Conservation (phyloP, 2,113 vertebrate species). For the Sardina pilchardus region DNA sequence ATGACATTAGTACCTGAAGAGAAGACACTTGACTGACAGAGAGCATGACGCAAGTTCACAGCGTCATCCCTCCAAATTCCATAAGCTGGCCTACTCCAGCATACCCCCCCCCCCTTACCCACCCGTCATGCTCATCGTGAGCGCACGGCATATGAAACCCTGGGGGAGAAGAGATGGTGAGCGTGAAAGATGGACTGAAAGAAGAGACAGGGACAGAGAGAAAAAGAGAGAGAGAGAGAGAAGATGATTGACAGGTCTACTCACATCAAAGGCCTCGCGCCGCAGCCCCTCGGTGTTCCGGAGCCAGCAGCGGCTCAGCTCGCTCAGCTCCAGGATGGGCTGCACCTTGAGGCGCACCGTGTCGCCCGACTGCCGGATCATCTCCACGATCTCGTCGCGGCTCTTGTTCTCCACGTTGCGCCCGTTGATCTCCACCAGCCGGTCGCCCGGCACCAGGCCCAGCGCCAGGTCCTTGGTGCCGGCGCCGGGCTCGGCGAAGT, state of each 20-base stretch:
- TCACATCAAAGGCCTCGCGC: constrained; percentile 81
- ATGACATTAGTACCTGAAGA: background rate
- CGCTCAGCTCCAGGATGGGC: constrained; percentile 91
- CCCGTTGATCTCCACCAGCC: constrained; percentile 92
- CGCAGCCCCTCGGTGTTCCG: constrained; percentile 71
- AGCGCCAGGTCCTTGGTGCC: constrained; percentile 86
- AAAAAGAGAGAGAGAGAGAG: background rate
- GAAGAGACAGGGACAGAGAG: background rate
- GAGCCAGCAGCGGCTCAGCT: constrained; percentile 91
- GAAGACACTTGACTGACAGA: constrained; percentile 26
- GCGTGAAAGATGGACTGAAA: background rate
- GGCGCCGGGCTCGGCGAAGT: constrained; percentile 92
- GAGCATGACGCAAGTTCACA: constrained; percentile 24
- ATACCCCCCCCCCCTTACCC: background rate
- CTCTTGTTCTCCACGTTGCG: constrained; percentile 88
- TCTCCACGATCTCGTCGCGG: constrained; percentile 96
- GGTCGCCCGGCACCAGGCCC: constrained; percentile 91
- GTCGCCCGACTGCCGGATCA: constrained; percentile 96
- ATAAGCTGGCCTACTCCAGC: background rate
- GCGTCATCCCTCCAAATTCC: constrained; percentile 14
- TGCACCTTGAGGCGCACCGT: constrained; percentile 90
- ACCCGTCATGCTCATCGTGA: background rate
- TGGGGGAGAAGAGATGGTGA: background rate
- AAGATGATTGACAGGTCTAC: constrained; percentile 59
- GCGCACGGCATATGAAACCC: background rate